Base-by-base conservation (phyloP, 1,140 invertebrate species). In the Ceratitis capitata region DNA sequence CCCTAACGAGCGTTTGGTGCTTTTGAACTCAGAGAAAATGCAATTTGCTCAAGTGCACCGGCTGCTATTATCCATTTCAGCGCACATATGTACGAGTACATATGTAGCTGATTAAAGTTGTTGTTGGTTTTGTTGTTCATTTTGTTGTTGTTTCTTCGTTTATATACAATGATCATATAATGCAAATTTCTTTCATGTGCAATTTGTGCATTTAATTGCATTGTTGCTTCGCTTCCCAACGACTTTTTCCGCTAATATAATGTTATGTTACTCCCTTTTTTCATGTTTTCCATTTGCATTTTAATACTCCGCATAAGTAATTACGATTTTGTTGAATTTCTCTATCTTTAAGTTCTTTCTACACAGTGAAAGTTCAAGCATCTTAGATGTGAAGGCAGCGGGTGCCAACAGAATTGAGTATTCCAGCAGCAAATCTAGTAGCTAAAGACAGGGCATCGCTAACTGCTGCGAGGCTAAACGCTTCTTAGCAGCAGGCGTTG, bases 131-230 rank as follows among this genome's bases (percentile, higher is more conserved):
- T 82, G 42, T 47, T 82, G 45, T 9, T 82, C n/a, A 10, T 74
- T 26, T 32, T 26, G 64, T 32, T 74, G 23, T 74, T 74, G 64
- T 74, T 10, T n/a, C 9, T 64, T 64, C 47, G 58, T 82, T 82
- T 47, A 26, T 47, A 14, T 69, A 69, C 61, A 16, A 69, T 35
- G 14, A n/a, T 69, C 61, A 69, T 69, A 35, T 69, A 69, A 69
- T 69, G 61, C 32, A 69, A 69, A 69, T 69, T 69, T 69, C 61
- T 69, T 69, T 69, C 61, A 69, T 32, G 61, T 69, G 58, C 58
- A 64, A 64, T 64, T 64, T 64, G 58, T 64, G 61, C 61, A 69
- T 35, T 69, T 69, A 69, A 69, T 35, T 69, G 61, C 61, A 69
- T 69, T 69, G 32, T 35, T 16, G 61, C 32, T 69, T 19, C 4